These are phyloP conservation scores for Halcyon leucocephala DNA, from an alignment of 2,797 vertebrate species.

Conservation along the genomic window DNA sequence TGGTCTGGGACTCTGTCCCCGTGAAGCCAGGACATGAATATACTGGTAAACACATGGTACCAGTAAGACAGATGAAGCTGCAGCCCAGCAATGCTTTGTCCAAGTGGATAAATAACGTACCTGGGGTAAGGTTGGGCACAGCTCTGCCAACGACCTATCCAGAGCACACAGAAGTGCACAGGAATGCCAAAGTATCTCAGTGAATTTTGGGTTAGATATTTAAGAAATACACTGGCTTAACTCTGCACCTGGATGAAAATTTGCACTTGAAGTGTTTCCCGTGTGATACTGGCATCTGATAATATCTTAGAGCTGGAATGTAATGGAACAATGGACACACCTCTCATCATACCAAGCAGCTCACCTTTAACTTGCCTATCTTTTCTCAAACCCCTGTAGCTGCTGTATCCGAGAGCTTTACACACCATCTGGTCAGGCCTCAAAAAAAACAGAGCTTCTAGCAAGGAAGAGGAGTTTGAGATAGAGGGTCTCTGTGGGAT, in stretches of 20 bases:
- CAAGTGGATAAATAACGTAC: accelerated
- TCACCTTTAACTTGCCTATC: background rate
- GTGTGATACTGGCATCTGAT: background rate
- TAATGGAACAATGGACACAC: accelerated
- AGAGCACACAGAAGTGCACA: background rate
- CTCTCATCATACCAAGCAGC: background rate
- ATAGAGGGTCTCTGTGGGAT: conserved; percentile 18
- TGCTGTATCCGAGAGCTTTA: background rate
- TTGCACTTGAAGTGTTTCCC: background rate
- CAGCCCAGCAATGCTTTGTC: accelerated
- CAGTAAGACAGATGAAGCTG: background rate
- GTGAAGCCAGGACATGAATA: background rate
- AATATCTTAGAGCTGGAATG: background rate
- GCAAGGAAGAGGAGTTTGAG: background rate
- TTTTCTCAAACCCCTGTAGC: background rate
- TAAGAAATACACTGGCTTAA: background rate
- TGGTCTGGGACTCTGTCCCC: background rate
- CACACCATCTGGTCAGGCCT: conserved; percentile 1
- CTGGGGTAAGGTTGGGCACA: background rate
- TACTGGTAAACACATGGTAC: accelerated
- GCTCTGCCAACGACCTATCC: background rate
- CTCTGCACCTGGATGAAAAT: background rate
- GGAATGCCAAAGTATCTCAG: background rate
- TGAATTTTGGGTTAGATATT: background rate
- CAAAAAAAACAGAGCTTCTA: background rate